Conservation (phyloP, 1,140 invertebrate genomes). For the Oryctes rhinoceros region DNA sequence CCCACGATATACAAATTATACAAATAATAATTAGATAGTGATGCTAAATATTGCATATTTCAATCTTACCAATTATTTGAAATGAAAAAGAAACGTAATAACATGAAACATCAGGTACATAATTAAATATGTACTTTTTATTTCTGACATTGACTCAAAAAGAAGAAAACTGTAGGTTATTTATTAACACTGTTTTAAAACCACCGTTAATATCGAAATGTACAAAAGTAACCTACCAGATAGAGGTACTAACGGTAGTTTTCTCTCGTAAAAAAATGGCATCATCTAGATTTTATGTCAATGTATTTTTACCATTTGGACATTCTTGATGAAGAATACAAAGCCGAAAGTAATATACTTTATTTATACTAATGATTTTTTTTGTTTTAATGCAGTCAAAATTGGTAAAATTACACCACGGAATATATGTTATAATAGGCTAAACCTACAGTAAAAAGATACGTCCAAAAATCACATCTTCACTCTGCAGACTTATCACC, state of each 20-base stretch:
- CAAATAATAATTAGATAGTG: conserved; percentile 16
- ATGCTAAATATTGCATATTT: conserved; percentile 38
- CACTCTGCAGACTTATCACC: conserved; percentile 55
- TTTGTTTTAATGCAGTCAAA: conserved; percentile 45
- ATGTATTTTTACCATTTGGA: conserved; percentile 44
- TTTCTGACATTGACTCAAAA: conserved; percentile 30
- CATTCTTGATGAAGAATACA: conserved; percentile 26
- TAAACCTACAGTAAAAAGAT: conserved; percentile 52
- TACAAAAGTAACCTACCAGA: conserved; percentile 35
- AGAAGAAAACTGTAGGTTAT: conserved; percentile 43
- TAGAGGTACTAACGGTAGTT: conserved; percentile 27
- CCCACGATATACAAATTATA: background rate
- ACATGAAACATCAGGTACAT: conserved; percentile 50
- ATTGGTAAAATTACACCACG: conserved; percentile 50
- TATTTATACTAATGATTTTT: conserved; percentile 32
- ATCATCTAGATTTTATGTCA: conserved; percentile 32
- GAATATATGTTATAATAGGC: conserved; percentile 51
- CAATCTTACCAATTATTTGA: conserved; percentile 4
- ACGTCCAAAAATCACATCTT: conserved; percentile 48
- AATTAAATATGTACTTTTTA: conserved; percentile 52
- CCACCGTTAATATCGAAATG: conserved; percentile 35
- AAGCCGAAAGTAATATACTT: conserved; percentile 34
- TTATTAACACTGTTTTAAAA: conserved; percentile 41
- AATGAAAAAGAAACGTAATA: conserved; percentile 3
- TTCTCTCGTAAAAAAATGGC: conserved; percentile 6